Percentiles rank a stretch among this genome's conserved stretches.
Conservation (phyloP, 2,797 vertebrate genomes). For the Ptychobarbus kaznakovi region DNA sequence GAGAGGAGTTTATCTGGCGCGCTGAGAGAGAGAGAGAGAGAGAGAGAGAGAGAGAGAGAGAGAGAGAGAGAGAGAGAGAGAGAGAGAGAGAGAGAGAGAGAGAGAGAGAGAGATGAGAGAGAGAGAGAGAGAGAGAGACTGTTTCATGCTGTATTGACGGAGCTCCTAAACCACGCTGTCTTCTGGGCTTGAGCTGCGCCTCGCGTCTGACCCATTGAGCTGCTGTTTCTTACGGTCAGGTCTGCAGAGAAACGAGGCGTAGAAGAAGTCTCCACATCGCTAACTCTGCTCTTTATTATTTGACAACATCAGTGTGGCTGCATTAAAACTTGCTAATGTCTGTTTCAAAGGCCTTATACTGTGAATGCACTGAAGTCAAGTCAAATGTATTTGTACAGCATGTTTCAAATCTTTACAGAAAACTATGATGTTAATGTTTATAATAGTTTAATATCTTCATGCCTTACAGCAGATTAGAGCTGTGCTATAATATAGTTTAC, state of each 20-base stretch:
- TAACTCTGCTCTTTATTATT: too few species aligned
- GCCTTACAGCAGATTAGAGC: not conserved
- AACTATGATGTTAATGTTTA: not conserved
- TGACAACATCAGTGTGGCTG: too few species aligned
- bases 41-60: too few species aligned
- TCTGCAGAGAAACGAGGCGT: not conserved
- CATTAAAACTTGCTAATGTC: not conserved
- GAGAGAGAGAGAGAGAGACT: slow-evolving; percentile 45
- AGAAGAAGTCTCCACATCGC: too few species aligned
- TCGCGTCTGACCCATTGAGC: not conserved
- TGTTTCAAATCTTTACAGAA: not conserved
- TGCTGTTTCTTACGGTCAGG: not conserved
- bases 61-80: too few species aligned
- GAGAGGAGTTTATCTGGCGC: too few species aligned
- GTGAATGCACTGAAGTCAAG: not conserved
- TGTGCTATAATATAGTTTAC: not conserved
- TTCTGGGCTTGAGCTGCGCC: slow-evolving; percentile 22
- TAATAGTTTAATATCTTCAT: not conserved
- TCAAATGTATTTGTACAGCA: not conserved
- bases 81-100: slow-evolving; percentile 39
- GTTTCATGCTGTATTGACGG: slow-evolving; percentile 31
- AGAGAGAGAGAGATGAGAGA: slow-evolving; percentile 54
- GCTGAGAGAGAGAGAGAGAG: too few species aligned
- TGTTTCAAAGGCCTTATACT: not conserved
- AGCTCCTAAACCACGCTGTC: slow-evolving; percentile 31